Base-by-base conservation (phyloP, 2,888 invertebrate species). In the Nezara viridula region DNA sequence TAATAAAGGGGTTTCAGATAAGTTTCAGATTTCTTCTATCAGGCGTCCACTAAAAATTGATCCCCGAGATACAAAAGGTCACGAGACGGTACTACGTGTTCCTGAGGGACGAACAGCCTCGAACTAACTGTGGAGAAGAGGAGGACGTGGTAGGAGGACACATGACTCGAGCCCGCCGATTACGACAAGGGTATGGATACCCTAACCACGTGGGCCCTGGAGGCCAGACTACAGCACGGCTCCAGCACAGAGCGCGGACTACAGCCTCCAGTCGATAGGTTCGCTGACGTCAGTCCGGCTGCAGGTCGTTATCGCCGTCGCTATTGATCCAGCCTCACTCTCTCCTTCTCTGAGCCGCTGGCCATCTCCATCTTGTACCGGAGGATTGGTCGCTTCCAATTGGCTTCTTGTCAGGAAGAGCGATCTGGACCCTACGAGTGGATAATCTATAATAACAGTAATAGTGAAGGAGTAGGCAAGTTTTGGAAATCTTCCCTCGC, bases 241-340 rank as follows among this genome's bases (percentile, higher is more conserved):
- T 81, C 81, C 81, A 81, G 81, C n/a, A n/a, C 4, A 81, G 44
- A 81, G 81, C 81, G 81, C 81, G 44, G 81, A 81, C 81, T 81
- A 81, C 81, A 40, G 81, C 81, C 81, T 81, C 81, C 81, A 81
- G 81, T 81, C 81, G 81, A 81, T 81, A 81, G 81, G 86, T 40
- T 81, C 81, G 81, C 81, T 90, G 90, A 90, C 90, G 90, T 90
- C 90, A 90, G 73, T 86, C 90, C 89, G 90, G 90, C 90, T 89
- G 90, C 90, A 89, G 90, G 90, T 90, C 90, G 90, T 90, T 90
- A 90, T 90, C 90, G 89, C 88, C 86, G 77, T 55, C 88, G 40
- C 89, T 90, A 90, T 90, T 90, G 90, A 90, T 90, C 90, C 89
- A 86, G 86, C 89, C 89, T 89, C 88, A 77, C 89, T 88, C 90